These are phyloP conservation scores for Petrocephalus zakoni DNA, from an alignment of 2,113 vertebrate species.

Conservation along the genomic window DNA sequence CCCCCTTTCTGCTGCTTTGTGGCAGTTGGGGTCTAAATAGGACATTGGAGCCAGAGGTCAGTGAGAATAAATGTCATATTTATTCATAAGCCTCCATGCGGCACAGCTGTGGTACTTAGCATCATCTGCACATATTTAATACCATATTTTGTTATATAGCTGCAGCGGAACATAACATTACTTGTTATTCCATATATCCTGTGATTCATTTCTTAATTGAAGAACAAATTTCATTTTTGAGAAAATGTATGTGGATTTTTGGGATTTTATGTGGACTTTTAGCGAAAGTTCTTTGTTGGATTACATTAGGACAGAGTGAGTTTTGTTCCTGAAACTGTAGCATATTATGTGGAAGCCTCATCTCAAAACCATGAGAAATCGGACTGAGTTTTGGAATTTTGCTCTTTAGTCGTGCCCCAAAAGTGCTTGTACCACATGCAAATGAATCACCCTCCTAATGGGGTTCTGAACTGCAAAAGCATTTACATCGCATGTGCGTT, in stretches of 20 bases:
- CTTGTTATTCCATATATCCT: background rate
- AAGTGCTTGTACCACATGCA: background rate
- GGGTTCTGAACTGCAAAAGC: background rate
- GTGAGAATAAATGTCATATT: background rate
- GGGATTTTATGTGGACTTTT: background rate
- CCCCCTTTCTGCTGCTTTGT: background rate
- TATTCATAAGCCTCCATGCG: background rate
- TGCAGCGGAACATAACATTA: background rate
- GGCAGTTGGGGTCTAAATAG: background rate
- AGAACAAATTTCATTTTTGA: background rate
- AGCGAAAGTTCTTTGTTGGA: background rate
- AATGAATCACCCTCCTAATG: background rate
- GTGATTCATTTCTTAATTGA: background rate
- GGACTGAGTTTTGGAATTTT: background rate
- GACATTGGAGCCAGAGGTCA: background rate
- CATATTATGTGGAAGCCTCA: background rate
- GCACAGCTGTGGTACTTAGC: background rate
- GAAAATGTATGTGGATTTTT: background rate
- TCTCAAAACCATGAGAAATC: background rate
- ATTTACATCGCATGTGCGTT: background rate
- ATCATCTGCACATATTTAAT: background rate
- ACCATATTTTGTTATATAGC: background rate
- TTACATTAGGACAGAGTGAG: background rate
- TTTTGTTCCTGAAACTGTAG: background rate
- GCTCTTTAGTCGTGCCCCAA: background rate